Conservation (phyloP, 2,888 invertebrate genomes). For the Chymomyza amoena region DNA sequence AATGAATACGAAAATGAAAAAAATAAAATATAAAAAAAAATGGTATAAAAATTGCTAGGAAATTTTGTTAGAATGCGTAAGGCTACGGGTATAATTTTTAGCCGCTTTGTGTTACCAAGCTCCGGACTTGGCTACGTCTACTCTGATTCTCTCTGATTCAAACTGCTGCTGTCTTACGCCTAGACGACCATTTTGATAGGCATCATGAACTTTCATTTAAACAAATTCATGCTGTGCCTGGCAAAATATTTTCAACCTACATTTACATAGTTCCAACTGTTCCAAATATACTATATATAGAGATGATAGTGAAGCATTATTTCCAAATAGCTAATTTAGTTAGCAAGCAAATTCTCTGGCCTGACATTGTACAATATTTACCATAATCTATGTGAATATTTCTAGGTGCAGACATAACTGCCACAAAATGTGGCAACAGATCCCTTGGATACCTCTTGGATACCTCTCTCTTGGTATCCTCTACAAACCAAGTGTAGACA, state of each 20-base stretch:
- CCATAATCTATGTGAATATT: not conserved
- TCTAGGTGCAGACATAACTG: not conserved
- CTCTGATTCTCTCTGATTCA: constrained; percentile 10
- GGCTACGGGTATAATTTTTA: constrained; percentile 46
- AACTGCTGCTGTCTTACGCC: constrained; percentile 10
- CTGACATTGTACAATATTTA: not conserved
- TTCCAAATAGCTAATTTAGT: constrained; percentile 61
- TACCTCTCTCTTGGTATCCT: too few species aligned
- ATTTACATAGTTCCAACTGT: constrained; percentile 48
- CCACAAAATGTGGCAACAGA: not conserved
- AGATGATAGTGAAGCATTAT: not conserved
- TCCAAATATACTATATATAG: constrained; percentile 27
- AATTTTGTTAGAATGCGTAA: constrained; percentile 15
- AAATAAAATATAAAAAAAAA: constrained; percentile 41
- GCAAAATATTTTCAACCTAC: constrained; percentile 47
- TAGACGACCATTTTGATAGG: constrained; percentile 37
- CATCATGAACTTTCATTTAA: constrained; percentile 52
- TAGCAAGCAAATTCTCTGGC: not conserved
- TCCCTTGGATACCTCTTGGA: not conserved
- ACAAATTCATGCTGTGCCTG: constrained; percentile 39
- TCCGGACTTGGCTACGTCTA: not conserved
- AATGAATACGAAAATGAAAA: constrained; percentile 17
- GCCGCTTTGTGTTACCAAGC: constrained; percentile 30
- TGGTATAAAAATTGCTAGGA: constrained; percentile 37
- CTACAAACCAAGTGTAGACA: not conserved